A percentile compares a stretch with the other conserved stretches of the same genome.
Conservation (phyloP, 1,140 invertebrate species). For the Lethrus apterus region DNA sequence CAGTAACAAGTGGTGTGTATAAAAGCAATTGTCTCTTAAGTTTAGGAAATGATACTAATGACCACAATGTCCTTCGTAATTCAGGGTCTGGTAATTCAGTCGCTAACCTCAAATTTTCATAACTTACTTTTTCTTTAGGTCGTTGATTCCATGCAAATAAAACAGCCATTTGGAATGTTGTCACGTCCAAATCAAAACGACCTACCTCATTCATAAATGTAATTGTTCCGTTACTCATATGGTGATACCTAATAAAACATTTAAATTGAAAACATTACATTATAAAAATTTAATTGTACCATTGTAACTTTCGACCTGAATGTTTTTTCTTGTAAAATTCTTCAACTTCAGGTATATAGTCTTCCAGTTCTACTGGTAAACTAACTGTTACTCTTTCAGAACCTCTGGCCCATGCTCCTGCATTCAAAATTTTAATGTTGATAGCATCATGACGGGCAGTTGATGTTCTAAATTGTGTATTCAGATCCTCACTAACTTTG, state of each 20-base stretch:
- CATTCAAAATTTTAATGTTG: constrained; percentile 94
- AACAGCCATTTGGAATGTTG: constrained; percentile 99
- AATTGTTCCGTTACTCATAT: constrained; percentile 98
- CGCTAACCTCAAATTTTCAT: constrained; percentile 91
- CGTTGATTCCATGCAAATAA: constrained; percentile 98
- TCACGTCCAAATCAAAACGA: constrained; percentile 96
- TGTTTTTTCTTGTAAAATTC: constrained; percentile 95
- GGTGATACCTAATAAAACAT: constrained; percentile 65
- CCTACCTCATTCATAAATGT: constrained; percentile 91
- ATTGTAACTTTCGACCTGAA: constrained; percentile 95
- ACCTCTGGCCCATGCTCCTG: constrained; percentile 93
- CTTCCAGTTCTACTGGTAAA: constrained; percentile 93
- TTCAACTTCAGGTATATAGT: constrained; percentile 96
- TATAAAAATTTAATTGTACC: constrained; percentile 51
- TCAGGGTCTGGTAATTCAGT: constrained; percentile 95
- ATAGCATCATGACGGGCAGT: constrained; percentile 63
- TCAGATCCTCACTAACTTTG: constrained; percentile 98
- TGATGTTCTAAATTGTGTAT: constrained; percentile 61
- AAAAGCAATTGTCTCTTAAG: constrained; percentile 85
- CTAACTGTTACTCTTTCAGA: constrained; percentile 92
- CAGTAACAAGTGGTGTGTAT: constrained; percentile 69
- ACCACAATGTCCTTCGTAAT: constrained; percentile 93
- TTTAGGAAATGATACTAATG: constrained; percentile 94
- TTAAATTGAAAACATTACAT: constrained; percentile 1
- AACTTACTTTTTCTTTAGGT: constrained; percentile 82